Base-by-base conservation (phyloP, 2,888 invertebrate species). In the Aleiodes leptofemur region DNA sequence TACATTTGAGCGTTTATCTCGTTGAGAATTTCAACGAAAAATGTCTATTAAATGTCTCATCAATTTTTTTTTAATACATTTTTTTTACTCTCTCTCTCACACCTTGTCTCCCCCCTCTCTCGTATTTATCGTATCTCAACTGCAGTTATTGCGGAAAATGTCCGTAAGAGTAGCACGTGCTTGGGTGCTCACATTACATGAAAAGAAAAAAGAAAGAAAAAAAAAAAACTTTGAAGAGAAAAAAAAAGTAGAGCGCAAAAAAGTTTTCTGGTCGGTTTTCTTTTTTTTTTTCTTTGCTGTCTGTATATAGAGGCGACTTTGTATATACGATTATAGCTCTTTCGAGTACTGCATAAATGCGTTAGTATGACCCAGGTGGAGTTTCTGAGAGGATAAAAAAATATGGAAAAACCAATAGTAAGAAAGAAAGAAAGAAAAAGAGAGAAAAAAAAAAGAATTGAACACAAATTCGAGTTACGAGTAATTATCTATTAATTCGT, bases 231-330 rank as follows among this genome's bases (percentile, higher is more conserved):
- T 51, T 64, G 8, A 14, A 55, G 38, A 48, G 53, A 66, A 55
- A 43, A 53, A 53, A 71, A 75, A 2, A 71, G 66, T 75, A 48
- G 74, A 75, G 43, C 74, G 71, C n/a, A 71, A 74, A 23, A 66
- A 74, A 74, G 64, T 43, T 64, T 64, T 64, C 64, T 43, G 16
- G 43, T 43, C 43, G 61, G 61, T 48, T 34, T 34, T 64, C 48
- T 9, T n/a, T 43, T 43, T 43, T 43, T 43, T 43, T 43, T 43
- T 43, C 43, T 0, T 59, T 31, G 31, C 59, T 23, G 2, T 31
- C 34, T 61, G 64, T 64, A 23, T 48, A 64, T 16, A 48, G 64
- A 48, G 43, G 43, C 9, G 43, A 43, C 7, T 43, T 64, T n/a
- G 48, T 64, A 48, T 64, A 43, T 48, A 64, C 23, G 64, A 38